Conservation (phyloP, 1,140 invertebrate species). For the Gryon sp. region DNA sequence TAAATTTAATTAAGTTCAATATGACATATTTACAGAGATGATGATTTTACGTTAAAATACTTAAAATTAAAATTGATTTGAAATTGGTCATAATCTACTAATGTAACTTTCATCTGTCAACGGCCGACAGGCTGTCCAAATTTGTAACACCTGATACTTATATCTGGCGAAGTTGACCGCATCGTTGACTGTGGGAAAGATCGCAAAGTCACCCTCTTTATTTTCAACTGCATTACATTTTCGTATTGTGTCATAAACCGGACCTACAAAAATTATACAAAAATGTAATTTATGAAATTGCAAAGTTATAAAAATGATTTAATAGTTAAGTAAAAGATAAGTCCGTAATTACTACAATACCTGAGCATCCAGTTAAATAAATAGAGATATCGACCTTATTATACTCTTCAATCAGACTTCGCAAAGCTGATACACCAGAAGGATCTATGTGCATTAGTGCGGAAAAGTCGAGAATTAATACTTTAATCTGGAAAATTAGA, state of each 20-base stretch:
- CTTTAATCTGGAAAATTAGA: slow-evolving; percentile 75
- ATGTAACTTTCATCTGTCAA: slow-evolving; percentile 65
- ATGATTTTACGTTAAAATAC: too few relatives aligned
- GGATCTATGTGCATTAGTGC: slow-evolving; percentile 86
- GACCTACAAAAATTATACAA: slow-evolving; percentile 79
- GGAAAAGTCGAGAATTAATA: slow-evolving; percentile 85
- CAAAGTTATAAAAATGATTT: too few relatives aligned
- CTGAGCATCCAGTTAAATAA: slow-evolving; percentile 83
- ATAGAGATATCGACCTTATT: slow-evolving; percentile 80
- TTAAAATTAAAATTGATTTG: neutral
- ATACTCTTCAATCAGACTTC: slow-evolving; percentile 81
- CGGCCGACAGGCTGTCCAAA: slow-evolving; percentile 62
- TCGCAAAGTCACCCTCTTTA: slow-evolving; percentile 80
- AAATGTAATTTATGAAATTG: too few relatives aligned
- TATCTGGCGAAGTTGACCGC: slow-evolving; percentile 82
- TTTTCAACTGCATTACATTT: slow-evolving; percentile 81
- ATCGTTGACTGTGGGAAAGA: slow-evolving; percentile 86
- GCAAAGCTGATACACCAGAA: slow-evolving; percentile 82
- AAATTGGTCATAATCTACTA: slow-evolving; percentile 66
- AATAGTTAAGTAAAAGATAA: neutral
- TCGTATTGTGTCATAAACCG: slow-evolving; percentile 83
- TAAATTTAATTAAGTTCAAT: too few relatives aligned
- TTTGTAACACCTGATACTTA: slow-evolving; percentile 62
- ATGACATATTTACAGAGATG: slow-evolving; percentile 53
- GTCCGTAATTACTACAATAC: too few relatives aligned